These are phyloP conservation scores for Cyprinodon diabolis DNA, from an alignment of 2,797 vertebrate species.

Conservation along the genomic window DNA sequence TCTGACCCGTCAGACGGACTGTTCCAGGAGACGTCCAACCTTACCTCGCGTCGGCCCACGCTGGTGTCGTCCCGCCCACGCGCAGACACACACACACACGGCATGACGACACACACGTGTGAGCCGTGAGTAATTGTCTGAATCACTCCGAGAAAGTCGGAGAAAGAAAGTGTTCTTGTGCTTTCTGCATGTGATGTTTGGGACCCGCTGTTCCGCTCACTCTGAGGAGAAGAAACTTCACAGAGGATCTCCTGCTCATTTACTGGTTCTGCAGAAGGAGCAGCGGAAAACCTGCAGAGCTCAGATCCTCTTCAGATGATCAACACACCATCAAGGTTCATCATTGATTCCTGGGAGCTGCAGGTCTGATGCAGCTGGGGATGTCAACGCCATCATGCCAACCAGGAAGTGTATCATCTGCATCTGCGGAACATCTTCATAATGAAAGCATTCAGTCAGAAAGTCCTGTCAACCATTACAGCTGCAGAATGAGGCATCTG, in stretches of 20 bases:
- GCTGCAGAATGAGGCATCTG: too few species aligned
- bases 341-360: too few species aligned
- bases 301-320: too few species aligned
- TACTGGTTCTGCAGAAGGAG: not conserved
- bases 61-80: constrained; percentile 11
- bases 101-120: constrained; percentile 39
- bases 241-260: not conserved
- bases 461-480: too few species aligned
- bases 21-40: constrained; percentile 22
- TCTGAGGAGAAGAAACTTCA: not conserved
- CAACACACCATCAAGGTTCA: too few species aligned
- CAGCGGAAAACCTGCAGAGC: too few species aligned
- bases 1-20: constrained; percentile 31
- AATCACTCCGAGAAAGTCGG: constrained; percentile 48
- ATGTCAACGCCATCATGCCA: too few species aligned
- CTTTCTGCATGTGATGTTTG: constrained; percentile 15
- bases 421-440: too few species aligned
- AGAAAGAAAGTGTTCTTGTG: constrained; percentile 38
- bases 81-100: constrained; percentile 41
- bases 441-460: too few species aligned
- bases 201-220: constrained; percentile 9
- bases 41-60: constrained; percentile 35
- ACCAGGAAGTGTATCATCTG: too few species aligned
- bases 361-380: too few species aligned
- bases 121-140: constrained; percentile 59